phyloP scores from a whole-genome alignment of 2,888 invertebrate species.

The Troides helena region DNA sequence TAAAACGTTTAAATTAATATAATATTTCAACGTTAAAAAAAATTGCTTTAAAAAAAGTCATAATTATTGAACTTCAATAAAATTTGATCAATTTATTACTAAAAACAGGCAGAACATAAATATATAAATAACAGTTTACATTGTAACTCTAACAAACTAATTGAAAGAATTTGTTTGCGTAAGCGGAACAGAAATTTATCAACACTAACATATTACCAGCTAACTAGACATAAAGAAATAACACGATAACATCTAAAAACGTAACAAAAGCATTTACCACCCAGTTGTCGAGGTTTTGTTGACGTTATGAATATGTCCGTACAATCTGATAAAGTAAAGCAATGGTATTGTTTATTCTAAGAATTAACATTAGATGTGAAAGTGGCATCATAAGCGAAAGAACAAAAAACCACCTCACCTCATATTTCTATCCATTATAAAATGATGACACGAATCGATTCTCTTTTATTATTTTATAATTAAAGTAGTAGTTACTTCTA shows the following conservation, averaged over 20 bases:
- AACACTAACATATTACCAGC: constrained; percentile 2
- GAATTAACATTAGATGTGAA: constrained; percentile 40
- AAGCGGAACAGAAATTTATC: constrained; percentile 2
- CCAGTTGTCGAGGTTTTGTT: neutral
- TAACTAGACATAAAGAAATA: constrained; percentile 14
- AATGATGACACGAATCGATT: constrained; percentile 37
- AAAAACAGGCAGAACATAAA: neutral
- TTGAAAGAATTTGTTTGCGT: neutral
- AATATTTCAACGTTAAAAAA: too few species aligned
- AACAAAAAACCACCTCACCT: constrained; percentile 63
- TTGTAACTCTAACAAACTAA: neutral
- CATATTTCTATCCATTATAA: constrained; percentile 73
- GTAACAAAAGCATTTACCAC: constrained; percentile 9
- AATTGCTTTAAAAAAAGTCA: too few species aligned
- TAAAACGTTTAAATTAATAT: too few species aligned
- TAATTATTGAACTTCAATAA: too few species aligned
- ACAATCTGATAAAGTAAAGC: constrained; percentile 23
- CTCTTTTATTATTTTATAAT: constrained; percentile 29
- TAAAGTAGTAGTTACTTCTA: constrained; percentile 41
- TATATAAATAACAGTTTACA: neutral
- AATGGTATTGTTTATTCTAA: constrained; percentile 29
- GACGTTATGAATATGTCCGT: neutral
- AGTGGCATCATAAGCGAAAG: constrained; percentile 45
- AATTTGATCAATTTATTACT: neutral
- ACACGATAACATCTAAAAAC: constrained; percentile 23